Percentiles rank a stretch among this genome's conserved stretches.
These are phyloP conservation scores for Perca flavescens DNA, from an alignment of 2,113 vertebrate genomes.

Conservation along the genomic window DNA sequence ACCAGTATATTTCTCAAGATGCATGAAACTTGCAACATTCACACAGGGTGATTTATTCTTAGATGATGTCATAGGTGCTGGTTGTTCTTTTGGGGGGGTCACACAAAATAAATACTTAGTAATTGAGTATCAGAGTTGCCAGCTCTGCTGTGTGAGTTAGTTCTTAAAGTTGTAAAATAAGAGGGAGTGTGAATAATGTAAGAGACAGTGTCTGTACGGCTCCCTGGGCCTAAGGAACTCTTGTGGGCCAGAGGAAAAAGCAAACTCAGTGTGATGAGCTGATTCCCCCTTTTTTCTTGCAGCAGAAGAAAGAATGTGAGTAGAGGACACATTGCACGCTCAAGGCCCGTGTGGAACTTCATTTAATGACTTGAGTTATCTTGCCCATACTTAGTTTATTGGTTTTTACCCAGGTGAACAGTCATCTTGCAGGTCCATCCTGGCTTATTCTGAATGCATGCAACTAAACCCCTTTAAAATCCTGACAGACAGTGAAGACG, in stretches of 20 bases:
- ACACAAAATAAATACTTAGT: neutral
- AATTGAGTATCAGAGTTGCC: neutral
- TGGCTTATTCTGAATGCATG: neutral
- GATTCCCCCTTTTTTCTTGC: constrained; percentile 5
- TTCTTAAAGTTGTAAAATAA: constrained; percentile 6
- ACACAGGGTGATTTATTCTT: neutral
- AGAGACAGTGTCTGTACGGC: neutral
- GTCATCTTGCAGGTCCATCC: neutral
- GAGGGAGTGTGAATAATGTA: constrained; percentile 48
- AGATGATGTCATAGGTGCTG: neutral
- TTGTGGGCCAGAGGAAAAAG: constrained; percentile 8
- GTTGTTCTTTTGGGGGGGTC: neutral
- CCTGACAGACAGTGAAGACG: constrained; percentile 21
- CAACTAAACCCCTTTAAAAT: constrained; percentile 14
- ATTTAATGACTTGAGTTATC: neutral
- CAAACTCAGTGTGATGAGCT: constrained; percentile 3
- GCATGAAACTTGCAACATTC: too few species aligned
- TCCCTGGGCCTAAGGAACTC: constrained; percentile 19
- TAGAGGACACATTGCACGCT: constrained; percentile 1
- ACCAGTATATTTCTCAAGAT: neutral
- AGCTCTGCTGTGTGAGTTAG: constrained; percentile 2
- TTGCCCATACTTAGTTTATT: neutral
- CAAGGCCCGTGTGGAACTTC: neutral
- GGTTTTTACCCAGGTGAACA: neutral
- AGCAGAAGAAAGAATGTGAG: neutral